A percentile compares a stretch with the other conserved stretches of the same genome.
Evolutionary conservation across 2,797 vertebrate species (phyloP).

Genomic region (Helicolenus hilgendorfi): DNA sequence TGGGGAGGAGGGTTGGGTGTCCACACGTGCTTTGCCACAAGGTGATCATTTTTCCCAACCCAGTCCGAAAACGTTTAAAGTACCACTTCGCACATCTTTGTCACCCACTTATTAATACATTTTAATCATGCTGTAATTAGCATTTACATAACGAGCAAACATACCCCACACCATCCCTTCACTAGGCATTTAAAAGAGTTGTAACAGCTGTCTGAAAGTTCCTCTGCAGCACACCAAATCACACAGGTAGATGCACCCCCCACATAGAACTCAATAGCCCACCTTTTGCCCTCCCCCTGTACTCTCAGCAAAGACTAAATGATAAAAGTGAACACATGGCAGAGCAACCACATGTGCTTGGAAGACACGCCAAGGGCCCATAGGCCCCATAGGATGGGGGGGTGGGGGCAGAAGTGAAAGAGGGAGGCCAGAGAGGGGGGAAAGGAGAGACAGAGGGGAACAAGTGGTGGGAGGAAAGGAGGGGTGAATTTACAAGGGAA

Average conservation of each 20-base stretch:
- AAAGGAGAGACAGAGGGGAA: slow-evolving; percentile 63
- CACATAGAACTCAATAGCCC: neutral
- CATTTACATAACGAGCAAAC: neutral
- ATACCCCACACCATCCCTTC: neutral
- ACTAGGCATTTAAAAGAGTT: slow-evolving; percentile 13
- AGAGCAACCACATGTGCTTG: neutral
- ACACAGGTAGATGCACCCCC: neutral
- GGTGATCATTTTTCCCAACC: neutral
- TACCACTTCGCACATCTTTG: neutral
- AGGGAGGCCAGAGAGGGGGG: neutral
- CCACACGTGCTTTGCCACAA: neutral
- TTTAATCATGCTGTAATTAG: neutral
- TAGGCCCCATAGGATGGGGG: neutral
- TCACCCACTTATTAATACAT: neutral
- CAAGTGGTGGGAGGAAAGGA: slow-evolving; percentile 43
- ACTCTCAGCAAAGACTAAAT: slow-evolving; percentile 1
- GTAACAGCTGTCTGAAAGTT: slow-evolving; percentile 40
- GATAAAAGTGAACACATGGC: neutral
- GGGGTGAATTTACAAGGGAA: slow-evolving; percentile 31
- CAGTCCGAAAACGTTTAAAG: neutral
- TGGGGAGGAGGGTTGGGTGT: neutral
- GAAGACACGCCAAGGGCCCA: neutral
- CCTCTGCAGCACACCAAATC: slow-evolving; percentile 12
- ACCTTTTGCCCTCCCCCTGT: neutral
- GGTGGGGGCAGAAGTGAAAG: slow-evolving; percentile 4